Percentiles rank a stretch among this genome's conserved stretches.
Conservation (phyloP, 1,140 invertebrate genomes). For the Drosophila tani region DNA sequence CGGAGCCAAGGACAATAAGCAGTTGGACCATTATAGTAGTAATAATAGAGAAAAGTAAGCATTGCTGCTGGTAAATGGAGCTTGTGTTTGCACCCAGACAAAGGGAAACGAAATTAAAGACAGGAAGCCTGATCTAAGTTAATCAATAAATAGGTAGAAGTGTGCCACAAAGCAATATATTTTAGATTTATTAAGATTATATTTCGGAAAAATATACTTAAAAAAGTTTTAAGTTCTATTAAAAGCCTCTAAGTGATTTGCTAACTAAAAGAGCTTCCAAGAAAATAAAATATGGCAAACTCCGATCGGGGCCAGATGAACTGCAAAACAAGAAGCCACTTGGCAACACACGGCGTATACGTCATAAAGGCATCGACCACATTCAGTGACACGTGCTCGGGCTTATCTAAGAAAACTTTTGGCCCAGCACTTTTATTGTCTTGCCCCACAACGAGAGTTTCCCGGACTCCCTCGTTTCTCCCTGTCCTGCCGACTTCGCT, state of each 20-base stretch:
- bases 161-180: neutral
- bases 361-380: slow-evolving; percentile 25
- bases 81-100: slow-evolving; percentile 35
- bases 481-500: neutral
- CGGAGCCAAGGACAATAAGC: slow-evolving; percentile 62
- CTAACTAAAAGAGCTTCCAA: neutral
- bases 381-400: slow-evolving; percentile 38
- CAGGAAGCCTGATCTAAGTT: neutral
- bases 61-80: slow-evolving; percentile 32
- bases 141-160: slow-evolving; percentile 18
- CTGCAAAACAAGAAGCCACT: slow-evolving; percentile 1
- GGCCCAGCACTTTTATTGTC: slow-evolving; percentile 41
- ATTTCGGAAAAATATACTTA: neutral
- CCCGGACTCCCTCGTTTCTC: neutral
- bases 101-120: slow-evolving; percentile 27
- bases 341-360: slow-evolving; percentile 16
- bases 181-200: neutral
- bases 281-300: neutral
- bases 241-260: too few species aligned
- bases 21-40: slow-evolving; percentile 45
- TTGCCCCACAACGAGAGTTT: slow-evolving; percentile 19
- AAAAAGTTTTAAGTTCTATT: too few species aligned
- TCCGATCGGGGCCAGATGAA: slow-evolving; percentile 6
- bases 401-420: slow-evolving; percentile 48
- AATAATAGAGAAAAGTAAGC: slow-evolving; percentile 58